Percentiles rank a stretch among this genome's conserved stretches.
Evolutionary conservation across 2,797 vertebrate genomes (phyloP).

Genomic region (Apodemus agrarius): DNA sequence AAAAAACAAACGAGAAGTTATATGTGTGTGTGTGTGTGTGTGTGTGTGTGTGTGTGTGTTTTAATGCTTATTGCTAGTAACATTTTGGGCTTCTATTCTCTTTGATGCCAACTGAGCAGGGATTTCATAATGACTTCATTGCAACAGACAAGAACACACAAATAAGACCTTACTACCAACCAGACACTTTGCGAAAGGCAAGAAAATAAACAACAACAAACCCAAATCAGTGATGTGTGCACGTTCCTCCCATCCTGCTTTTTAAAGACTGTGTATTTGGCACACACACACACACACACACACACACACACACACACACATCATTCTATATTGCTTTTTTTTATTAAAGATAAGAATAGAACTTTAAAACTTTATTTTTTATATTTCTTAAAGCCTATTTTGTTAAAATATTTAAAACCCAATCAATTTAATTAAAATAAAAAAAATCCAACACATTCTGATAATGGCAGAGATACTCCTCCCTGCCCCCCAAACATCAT

Average conservation of each 20-base stretch:
- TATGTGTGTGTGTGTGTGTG: background rate
- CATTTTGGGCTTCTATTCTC: background rate
- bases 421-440: conserved; percentile 39
- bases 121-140: conserved; percentile 21
- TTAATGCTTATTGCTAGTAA: conserved; percentile 27
- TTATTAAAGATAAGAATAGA: background rate
- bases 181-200: conserved; percentile 34
- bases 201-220: background rate
- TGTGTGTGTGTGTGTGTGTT: background rate
- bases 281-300: background rate
- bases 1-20: no score
- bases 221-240: background rate
- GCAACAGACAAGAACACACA: background rate
- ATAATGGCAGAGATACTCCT: background rate
- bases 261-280: background rate
- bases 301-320: accelerated
- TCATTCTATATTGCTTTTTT: background rate
- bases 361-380: conserved; percentile 22
- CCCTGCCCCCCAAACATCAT: no score
- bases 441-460: background rate
- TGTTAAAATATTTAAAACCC: conserved; percentile 49
- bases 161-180: background rate
- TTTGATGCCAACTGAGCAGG: background rate
- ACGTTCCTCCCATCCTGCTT: background rate
- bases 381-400: conserved; percentile 45